phyloP scores from a whole-genome alignment of 2,888 invertebrate genomes.

The Rugalucina vietnamica region DNA sequence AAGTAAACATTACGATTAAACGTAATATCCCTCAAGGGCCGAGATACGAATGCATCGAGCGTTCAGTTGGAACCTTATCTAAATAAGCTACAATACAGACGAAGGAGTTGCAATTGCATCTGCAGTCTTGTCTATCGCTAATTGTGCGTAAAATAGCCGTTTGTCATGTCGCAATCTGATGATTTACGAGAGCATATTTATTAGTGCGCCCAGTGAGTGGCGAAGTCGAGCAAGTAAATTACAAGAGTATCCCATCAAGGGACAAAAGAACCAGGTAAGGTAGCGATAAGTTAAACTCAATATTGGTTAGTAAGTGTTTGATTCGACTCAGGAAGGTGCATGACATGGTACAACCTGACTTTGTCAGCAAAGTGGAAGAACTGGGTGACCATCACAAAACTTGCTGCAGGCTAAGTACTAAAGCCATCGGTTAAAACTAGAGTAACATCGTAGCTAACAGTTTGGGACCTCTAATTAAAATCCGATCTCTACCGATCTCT shows the following conservation, averaged over 20 bases:
- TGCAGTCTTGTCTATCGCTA: no score
- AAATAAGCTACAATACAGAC: neutral
- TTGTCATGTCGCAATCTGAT: neutral
- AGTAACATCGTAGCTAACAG: no score
- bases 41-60: neutral
- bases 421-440: no score
- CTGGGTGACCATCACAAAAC: no score
- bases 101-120: neutral
- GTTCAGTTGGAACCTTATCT: neutral
- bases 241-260: neutral
- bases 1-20: neutral
- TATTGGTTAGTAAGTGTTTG: neutral
- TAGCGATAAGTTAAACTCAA: neutral
- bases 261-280: neutral
- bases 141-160: no score
- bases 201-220: neutral
- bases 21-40: neutral
- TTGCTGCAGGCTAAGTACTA: no score
- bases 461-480: neutral
- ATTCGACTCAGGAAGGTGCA: neutral
- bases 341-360: neutral
- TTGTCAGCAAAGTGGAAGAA: neutral
- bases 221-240: neutral
- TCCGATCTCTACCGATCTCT: neutral
- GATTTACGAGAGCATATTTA: neutral